Conservation (phyloP, 2,113 vertebrate species). For the Aythya baeri region DNA sequence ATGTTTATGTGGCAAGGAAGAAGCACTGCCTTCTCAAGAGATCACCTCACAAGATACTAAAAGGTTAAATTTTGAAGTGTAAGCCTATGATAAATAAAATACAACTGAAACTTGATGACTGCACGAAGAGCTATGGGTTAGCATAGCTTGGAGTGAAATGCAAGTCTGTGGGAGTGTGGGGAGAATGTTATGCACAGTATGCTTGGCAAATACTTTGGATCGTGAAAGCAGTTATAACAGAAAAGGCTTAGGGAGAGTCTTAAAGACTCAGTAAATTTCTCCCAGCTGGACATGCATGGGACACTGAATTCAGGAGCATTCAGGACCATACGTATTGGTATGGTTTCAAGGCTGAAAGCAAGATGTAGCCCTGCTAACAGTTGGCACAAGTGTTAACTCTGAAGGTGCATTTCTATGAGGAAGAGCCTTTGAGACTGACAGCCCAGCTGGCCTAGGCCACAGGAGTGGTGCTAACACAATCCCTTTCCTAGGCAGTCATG, state of each 20-base stretch:
- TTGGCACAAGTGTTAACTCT: neutral
- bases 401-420: neutral
- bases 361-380: neutral
- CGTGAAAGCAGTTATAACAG: neutral
- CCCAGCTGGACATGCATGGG: neutral
- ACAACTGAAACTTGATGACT: neutral
- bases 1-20: neutral
- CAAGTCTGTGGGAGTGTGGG: neutral
- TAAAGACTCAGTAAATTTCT: neutral
- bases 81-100: constrained; percentile 31
- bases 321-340: too few relatives aligned
- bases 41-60: neutral
- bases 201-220: neutral
- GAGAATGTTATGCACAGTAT: neutral
- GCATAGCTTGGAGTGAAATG: neutral
- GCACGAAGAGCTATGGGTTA: constrained; percentile 12
- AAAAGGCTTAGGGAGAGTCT: neutral
- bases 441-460: neutral
- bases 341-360: neutral
- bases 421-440: neutral
- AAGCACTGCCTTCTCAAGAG: neutral
- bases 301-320: neutral
- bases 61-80: constrained; percentile 25
- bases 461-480: neutral
- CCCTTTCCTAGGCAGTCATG: neutral